These are phyloP conservation scores for Nothocercus julius DNA, from an alignment of 2,113 vertebrate species.

Conservation along the genomic window DNA sequence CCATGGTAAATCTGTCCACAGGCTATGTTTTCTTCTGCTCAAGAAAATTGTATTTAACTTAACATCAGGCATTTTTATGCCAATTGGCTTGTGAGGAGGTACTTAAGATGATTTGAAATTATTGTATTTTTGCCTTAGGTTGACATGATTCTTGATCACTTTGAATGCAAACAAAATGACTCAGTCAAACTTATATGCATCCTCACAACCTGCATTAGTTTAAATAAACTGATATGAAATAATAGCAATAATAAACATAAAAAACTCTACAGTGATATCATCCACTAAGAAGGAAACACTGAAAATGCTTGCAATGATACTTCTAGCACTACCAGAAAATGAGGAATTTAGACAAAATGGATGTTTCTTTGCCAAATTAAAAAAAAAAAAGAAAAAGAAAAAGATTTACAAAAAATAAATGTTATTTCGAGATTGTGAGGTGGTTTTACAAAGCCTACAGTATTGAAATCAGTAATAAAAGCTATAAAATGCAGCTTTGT, in stretches of 20 bases:
- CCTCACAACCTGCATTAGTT: background rate
- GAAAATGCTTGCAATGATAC: background rate
- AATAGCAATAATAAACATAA: background rate
- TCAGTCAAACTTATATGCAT: background rate
- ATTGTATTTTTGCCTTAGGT: background rate
- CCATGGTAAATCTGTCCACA: background rate
- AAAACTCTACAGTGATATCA: background rate
- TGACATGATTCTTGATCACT: background rate
- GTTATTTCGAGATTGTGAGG: background rate
- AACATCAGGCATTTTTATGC: background rate
- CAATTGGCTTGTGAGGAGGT: background rate
- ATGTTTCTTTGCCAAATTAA: background rate
- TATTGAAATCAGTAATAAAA: slow-evolving; percentile 1
- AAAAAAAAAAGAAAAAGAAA: background rate
- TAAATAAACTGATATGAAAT: background rate
- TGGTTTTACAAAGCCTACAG: background rate
- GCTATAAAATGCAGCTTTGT: background rate
- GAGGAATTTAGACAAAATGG: background rate
- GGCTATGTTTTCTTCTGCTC: background rate
- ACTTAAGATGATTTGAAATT: background rate
- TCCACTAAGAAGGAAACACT: background rate
- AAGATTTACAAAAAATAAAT: background rate
- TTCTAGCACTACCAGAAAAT: background rate
- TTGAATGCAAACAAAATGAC: background rate
- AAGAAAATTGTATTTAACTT: background rate